Conservation (phyloP, 1,140 invertebrate genomes). For the Plodia interpunctella region DNA sequence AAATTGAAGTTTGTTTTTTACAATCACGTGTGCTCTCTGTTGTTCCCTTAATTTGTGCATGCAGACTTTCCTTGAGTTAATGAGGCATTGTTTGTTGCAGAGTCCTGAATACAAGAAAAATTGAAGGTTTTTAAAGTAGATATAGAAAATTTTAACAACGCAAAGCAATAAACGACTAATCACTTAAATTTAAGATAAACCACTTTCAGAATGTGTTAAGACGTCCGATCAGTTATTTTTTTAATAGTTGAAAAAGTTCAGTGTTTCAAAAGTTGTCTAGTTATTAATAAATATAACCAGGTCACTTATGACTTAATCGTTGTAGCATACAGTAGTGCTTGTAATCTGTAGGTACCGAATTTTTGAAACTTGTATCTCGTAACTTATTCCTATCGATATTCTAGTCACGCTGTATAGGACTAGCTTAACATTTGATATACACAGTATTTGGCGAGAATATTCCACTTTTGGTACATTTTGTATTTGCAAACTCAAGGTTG, state of each 20-base stretch:
- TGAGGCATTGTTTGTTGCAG: slow-evolving; percentile 41
- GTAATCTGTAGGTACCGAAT: slow-evolving; percentile 52
- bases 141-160: slow-evolving; percentile 25
- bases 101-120: slow-evolving; percentile 62
- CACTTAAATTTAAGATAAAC: slow-evolving; percentile 22
- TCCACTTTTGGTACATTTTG: slow-evolving; percentile 16
- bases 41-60: slow-evolving; percentile 4
- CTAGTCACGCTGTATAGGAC: slow-evolving; percentile 72
- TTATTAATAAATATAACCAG: background rate
- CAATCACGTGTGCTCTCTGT: slow-evolving; percentile 17
- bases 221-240: background rate
- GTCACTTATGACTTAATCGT: slow-evolving; percentile 23
- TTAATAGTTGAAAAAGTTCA: background rate
- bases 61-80: slow-evolving; percentile 14
- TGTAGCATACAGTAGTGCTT: slow-evolving; percentile 37
- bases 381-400: slow-evolving; percentile 66
- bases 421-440: slow-evolving; percentile 53
- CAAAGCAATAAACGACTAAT: slow-evolving; percentile 67
- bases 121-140: slow-evolving; percentile 1
- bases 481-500: slow-evolving; percentile 30
- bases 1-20: slow-evolving; percentile 45
- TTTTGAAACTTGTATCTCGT: slow-evolving; percentile 51
- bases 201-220: slow-evolving; percentile 2
- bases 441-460: slow-evolving; percentile 14
- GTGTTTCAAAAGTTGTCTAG: background rate